A percentile compares a stretch with the other conserved stretches of the same genome.
Evolutionary conservation across 2,888 invertebrate genomes (phyloP).

Genomic region (Ormia ochracea): DNA sequence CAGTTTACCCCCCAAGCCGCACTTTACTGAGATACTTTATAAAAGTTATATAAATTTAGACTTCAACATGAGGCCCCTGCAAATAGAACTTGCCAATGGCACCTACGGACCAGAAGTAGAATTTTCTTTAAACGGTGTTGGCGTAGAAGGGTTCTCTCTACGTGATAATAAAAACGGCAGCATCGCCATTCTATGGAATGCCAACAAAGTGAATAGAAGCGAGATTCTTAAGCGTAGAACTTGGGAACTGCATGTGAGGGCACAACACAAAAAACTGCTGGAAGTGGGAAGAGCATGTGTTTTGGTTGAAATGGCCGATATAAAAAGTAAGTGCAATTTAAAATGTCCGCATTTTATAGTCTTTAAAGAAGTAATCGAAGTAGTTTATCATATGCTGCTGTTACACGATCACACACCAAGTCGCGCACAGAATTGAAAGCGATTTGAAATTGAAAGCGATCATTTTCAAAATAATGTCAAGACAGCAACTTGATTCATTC

Average conservation of each 20-base stretch:
- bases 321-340: slow-evolving; percentile 53
- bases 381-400: no score
- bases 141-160: slow-evolving; percentile 58
- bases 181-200: slow-evolving; percentile 32
- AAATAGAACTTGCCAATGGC: slow-evolving; percentile 45
- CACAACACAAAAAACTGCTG: slow-evolving; percentile 50
- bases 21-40: slow-evolving; percentile 58
- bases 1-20: slow-evolving; percentile 63
- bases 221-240: slow-evolving; percentile 56
- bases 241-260: slow-evolving; percentile 61
- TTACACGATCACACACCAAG: no score
- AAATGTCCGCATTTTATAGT: no score
- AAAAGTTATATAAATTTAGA: slow-evolving; percentile 43
- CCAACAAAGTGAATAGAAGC: background rate
- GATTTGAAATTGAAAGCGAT: no score
- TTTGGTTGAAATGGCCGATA: slow-evolving; percentile 57
- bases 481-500: no score
- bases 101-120: slow-evolving; percentile 62
- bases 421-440: no score
- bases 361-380: no score
- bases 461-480: no score
- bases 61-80: slow-evolving; percentile 49
- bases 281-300: slow-evolving; percentile 58
- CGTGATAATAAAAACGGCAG: slow-evolving; percentile 41
- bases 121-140: slow-evolving; percentile 52